Evolutionary conservation across 2,888 invertebrate species (phyloP).

Genomic region (Saturnia pavonia): DNA sequence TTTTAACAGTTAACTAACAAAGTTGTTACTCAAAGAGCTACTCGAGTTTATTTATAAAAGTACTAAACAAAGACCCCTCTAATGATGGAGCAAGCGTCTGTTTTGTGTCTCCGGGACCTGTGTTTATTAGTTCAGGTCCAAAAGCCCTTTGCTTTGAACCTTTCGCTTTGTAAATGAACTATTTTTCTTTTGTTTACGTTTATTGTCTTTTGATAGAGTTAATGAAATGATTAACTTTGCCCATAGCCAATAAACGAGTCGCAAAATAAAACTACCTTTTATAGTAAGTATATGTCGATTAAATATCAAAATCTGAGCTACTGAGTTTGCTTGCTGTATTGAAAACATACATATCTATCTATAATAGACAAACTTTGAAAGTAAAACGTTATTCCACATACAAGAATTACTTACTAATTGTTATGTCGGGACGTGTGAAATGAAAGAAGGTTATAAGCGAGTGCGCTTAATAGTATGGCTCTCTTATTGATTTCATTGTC

Average conservation of each 20-base stretch:
- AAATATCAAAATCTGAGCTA: too few species aligned
- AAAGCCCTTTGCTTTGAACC: constrained; percentile 54
- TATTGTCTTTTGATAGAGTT: constrained; percentile 37
- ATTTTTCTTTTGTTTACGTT: constrained; percentile 42
- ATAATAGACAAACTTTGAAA: too few species aligned
- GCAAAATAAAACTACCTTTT: neutral
- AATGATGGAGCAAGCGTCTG: constrained; percentile 57
- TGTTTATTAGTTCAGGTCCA: constrained; percentile 72
- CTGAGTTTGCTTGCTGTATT: too few species aligned
- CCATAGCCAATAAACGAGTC: neutral
- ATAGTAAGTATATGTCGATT: too few species aligned
- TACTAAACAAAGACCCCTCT: constrained; percentile 65
- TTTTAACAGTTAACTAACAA: constrained; percentile 18
- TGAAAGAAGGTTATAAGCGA: too few species aligned
- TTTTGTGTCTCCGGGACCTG: constrained; percentile 62
- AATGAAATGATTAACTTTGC: neutral
- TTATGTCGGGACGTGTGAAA: too few species aligned
- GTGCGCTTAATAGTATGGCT: too few species aligned
- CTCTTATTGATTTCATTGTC: too few species aligned
- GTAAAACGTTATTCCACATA: too few species aligned
- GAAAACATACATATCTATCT: too few species aligned
- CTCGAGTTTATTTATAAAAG: constrained; percentile 67
- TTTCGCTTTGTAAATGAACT: constrained; percentile 56
- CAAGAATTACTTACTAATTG: too few species aligned
- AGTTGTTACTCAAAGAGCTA: constrained; percentile 45